Evolutionary conservation across 2,888 invertebrate species (phyloP), one percentile per base, ranked within the genome.

Genomic region (Phaonia tiefii): DNA sequence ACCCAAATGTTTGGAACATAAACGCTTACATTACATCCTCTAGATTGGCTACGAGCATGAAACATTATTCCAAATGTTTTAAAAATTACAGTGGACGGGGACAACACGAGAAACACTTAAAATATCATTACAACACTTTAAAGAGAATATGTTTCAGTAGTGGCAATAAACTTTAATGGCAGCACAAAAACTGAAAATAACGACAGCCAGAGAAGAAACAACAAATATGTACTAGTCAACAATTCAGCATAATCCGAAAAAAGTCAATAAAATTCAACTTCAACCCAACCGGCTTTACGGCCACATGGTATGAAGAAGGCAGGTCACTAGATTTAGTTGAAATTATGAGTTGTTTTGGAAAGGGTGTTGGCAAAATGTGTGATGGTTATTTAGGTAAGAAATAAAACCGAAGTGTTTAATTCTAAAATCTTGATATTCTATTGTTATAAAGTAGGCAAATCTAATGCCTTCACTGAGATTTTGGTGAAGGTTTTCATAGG

Each of bases 1-100:
- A 58, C 37, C 15, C 37, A 67, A 63, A 46, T n/a, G 8, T 25
- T 20, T 54, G 60, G 84, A 72, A 75, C 58, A 75, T 46, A 69
- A 44, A 44, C 11, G n/a, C 20, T 13, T 49, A 65, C 71, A 76
- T 46, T 71, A 70, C 67, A 46, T 65, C 56, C 20, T 17, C 46
- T 49, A 60, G 78, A 63, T 25, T 31, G 26, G 72, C 74, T 20
- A 20, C 20, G 20, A 49, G 20, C 49, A 49, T 49, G 20, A 49
- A 20, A 54, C 54, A 54, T 54, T 54, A 54, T 54, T 54, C 54
- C 54, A 49, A 49, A 49, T 49, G 31, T 31, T 31, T 31, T 31
- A 49, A 20, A 49, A 20, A 17, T 5, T 31, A 31, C 3, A 31
- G 31, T 31, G 8, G 31, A 3, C 26, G 58, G 0, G 11, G 25